Percentiles rank a stretch among this genome's conserved stretches.
These are phyloP conservation scores for sheep (Ovis aries) DNA, from an alignment of 2,113 vertebrate genomes.

Conservation along the genomic window ARS-UI_Ramb_v3.0 NC_056057.1:71689001-71689500, in stretches of 20 bases:
- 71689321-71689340: not conserved
- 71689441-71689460: not conserved
- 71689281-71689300: not conserved
- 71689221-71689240: not conserved
- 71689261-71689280: not conserved
- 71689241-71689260: not conserved
- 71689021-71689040: not conserved
- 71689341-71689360: not conserved
- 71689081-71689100: not conserved
- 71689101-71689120: not conserved
- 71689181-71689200: not conserved
- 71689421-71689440: not conserved
- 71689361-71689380: not conserved
- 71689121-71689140: not conserved
- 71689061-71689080: not conserved
- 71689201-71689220: not conserved
- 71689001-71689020: conserved; percentile 16
- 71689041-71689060: not conserved
- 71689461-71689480: not conserved
- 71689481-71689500: not conserved
- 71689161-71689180: not conserved
- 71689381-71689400: not conserved
- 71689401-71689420: not conserved
- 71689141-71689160: not conserved
- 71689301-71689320: not conserved